Base-by-base conservation (phyloP, 1,140 invertebrate genomes). In the Drosophila ohnishii region DNA sequence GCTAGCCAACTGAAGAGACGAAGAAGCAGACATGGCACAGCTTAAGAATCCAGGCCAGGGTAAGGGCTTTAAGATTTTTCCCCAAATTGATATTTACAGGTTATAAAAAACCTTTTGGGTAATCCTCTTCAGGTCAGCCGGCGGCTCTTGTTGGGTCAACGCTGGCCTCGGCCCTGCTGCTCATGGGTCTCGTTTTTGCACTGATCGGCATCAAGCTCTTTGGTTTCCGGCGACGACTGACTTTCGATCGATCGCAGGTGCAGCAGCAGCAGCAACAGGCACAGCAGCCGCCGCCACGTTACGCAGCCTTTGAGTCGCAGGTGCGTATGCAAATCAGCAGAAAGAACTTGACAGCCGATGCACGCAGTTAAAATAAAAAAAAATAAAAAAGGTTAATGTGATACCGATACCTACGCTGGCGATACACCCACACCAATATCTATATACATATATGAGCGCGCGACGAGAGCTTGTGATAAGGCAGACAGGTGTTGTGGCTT, bases 181-280 rank as follows among this genome's bases (percentile, higher is more conserved):
- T 92, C 22, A 5, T 84, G 55, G 79, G 90, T 34, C 63, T 92
- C 13, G 60, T 92, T n/a, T 64, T 88, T 4, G 73, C 80, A 0
- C 50, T 92, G 59, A 47, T 92, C 13, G 91, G 91, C 51, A 91
- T 92, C 34, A 92, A 92, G 51, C 72, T 93, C 37, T 92, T 92
- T 78, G 91, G 92, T 70, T 93, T 93, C 71, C 90, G 92, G 56
- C 91, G 91, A 8, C 85, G 89, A 2, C 63, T 93, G 16, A 78
- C 73, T 25, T 92, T 91, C 34, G 75, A 89, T 16, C 73, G 70
- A 44, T 65, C 63, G 28, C 58, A 35, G 22, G 64, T 45, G 35
- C 82, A 74, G 25, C 75, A 50, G 34, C 66, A 48, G 32, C 39
- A 16, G 9, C 65, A 47, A 10, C 64, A 60, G 28, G 13, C 19